phyloP scores from a whole-genome alignment of 37 sponge, comb jelly and placozoan genomes.

The Spongia lamella region DNA sequence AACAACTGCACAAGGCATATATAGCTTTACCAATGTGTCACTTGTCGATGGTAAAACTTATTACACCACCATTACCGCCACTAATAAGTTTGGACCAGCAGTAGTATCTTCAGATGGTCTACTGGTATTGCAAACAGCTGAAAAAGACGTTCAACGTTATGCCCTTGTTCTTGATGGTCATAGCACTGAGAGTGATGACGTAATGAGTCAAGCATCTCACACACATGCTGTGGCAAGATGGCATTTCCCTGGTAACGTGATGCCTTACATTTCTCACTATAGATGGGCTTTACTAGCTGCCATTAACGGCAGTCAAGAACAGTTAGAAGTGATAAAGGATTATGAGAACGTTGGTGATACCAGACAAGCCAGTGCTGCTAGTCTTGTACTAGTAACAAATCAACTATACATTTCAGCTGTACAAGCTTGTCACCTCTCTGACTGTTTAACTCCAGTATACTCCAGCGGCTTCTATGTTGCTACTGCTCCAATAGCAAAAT shows the following conservation, averaged over 20 bases:
- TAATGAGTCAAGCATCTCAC: slow-evolving; percentile 52
- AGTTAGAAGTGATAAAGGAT: not conserved
- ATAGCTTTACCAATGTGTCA: slow-evolving; percentile 29
- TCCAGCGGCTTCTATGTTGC: slow-evolving; percentile 53
- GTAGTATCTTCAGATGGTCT: slow-evolving; percentile 66
- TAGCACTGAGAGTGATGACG: slow-evolving; percentile 1
- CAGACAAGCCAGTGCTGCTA: not conserved
- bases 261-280: slow-evolving; percentile 54
- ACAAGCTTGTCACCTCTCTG: slow-evolving; percentile 31
- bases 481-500: slow-evolving; percentile 12
- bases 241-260: slow-evolving; percentile 39
- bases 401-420: slow-evolving; percentile 31
- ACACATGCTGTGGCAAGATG: slow-evolving; percentile 40
- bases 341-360: slow-evolving; percentile 26
- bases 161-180: slow-evolving; percentile 42
- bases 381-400: not conserved
- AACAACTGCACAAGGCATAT: not conserved
- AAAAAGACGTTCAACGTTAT: not conserved
- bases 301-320: not conserved
- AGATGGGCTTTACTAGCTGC: slow-evolving; percentile 39
- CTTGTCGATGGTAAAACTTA: slow-evolving; percentile 28
- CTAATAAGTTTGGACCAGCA: not conserved
- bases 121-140: slow-evolving; percentile 6
- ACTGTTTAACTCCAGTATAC: slow-evolving; percentile 58
- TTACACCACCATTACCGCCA: slow-evolving; percentile 51